Conservation (phyloP, 2,888 invertebrate species). For the Drosophila pullipes region DNA sequence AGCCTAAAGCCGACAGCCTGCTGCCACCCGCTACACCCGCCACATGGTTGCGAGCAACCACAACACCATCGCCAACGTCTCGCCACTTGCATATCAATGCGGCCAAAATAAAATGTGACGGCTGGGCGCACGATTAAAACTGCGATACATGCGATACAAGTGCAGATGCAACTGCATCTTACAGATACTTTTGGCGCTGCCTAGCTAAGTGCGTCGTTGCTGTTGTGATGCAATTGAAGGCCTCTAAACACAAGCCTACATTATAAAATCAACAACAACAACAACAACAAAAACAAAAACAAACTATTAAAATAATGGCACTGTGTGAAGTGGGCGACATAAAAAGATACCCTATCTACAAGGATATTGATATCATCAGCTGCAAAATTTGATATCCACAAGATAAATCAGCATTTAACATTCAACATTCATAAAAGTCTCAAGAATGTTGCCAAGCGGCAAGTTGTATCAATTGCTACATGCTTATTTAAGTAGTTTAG, state of each 20-base stretch:
- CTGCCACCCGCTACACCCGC: background rate
- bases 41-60: background rate
- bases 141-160: slow-evolving; percentile 59
- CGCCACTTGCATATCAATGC: slow-evolving; percentile 76
- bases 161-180: slow-evolving; percentile 63
- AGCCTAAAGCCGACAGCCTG: background rate
- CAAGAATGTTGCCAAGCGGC: background rate
- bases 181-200: slow-evolving; percentile 50
- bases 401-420: background rate
- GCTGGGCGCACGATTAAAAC: slow-evolving; percentile 69
- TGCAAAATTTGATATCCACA: background rate
- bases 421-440: background rate
- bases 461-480: background rate
- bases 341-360: slow-evolving; percentile 23
- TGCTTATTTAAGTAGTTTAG: background rate
- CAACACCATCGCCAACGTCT: slow-evolving; percentile 48
- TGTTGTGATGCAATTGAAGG: slow-evolving; percentile 64
- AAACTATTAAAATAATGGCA: slow-evolving; percentile 29
- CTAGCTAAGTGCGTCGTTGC: slow-evolving; percentile 55
- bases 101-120: slow-evolving; percentile 75
- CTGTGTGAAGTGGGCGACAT: background rate
- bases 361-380: background rate
- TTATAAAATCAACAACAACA: slow-evolving; percentile 58
- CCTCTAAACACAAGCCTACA: slow-evolving; percentile 53
- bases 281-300: slow-evolving; percentile 23